These are phyloP conservation scores for Aldabrachelys gigantea DNA, from an alignment of 2,113 vertebrate species.

Conservation along the genomic window DNA sequence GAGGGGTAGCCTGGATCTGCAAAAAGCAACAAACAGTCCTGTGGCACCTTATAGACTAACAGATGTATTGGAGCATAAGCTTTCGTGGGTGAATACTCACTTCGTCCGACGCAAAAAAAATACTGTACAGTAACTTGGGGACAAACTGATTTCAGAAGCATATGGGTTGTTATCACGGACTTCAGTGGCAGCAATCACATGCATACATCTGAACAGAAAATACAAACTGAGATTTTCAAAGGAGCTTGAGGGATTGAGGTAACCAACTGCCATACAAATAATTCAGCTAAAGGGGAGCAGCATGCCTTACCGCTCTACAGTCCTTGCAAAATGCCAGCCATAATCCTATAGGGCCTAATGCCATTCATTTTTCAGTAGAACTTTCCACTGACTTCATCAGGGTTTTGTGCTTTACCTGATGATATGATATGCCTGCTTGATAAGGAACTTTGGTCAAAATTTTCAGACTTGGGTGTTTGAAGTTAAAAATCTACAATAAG, in stretches of 20 bases:
- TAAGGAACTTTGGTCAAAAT: not conserved
- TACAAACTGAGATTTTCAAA: not conserved
- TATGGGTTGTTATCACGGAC: not conserved
- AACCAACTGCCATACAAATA: not conserved
- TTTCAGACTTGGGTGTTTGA: not conserved
- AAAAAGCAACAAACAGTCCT: too few species aligned
- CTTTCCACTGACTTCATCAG: not conserved
- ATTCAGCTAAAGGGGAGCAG: not conserved
- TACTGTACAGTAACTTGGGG: not conserved
- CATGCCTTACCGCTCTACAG: not conserved
- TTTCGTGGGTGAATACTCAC: too few species aligned
- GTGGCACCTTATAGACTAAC: too few species aligned
- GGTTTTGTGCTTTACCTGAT: not conserved
- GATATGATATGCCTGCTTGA: not conserved
- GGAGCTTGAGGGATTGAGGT: too few species aligned
- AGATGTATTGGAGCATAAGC: too few species aligned
- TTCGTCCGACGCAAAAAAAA: not conserved
- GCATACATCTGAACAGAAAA: not conserved
- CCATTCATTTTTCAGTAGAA: not conserved
- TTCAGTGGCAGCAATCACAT: not conserved
- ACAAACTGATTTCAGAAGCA: not conserved
- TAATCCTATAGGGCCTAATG: not conserved
- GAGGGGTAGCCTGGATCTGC: too few species aligned
- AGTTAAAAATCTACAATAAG: not conserved
- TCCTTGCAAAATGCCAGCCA: not conserved